Evolutionary conservation across 1,140 invertebrate species (phyloP), one percentile per base, ranked within the genome.

Genomic region (Cryptotermes secundus): DNA sequence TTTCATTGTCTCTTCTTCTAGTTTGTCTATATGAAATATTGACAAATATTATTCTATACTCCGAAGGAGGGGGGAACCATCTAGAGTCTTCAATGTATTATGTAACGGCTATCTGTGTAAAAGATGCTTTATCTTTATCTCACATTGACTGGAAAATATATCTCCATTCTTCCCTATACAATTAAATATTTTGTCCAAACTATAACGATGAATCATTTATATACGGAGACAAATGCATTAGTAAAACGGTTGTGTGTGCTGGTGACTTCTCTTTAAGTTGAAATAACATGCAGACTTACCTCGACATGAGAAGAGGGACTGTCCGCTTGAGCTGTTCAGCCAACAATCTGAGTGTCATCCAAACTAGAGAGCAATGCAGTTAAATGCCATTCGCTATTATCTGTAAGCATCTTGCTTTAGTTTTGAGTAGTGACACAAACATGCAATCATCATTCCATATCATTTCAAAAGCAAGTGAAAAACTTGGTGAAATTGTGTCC

Each of bases 311-410:
- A 31, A 31, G 59, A 31, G 14, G 26, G 59, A 31, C 14, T 31
- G n/a, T 72, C 59, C 59, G 31, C 26, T 31, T n/a, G 26, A n/a
- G 59, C 4, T 72, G 59, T 72, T n/a, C 59, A 72, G 59, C 59
- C 59, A 72, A 72, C 4, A 72, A 72, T 31, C 59, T 31, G 26
- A 72, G 26, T 26, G 31, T 72, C 59, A 72, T 72, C 59, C 59
- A 72, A 72, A 72, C 59, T 72, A 72, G 59, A 72, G 59, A 72
- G 59, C 59, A 72, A 72, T 72, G 59, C 59, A 72, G 59, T 31
- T 72, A 72, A 72, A 72, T 72, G 26, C 59, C 59, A 72, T 72
- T 72, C 59, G 59, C 59, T 72, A 72, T 72, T 72, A 31, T 72
- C 59, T 72, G 59, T n/a, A 72, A 72, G 59, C 59, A 72, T 31